Base-by-base conservation (phyloP, 1,140 invertebrate genomes). In the Drosophila albomicans region DNA sequence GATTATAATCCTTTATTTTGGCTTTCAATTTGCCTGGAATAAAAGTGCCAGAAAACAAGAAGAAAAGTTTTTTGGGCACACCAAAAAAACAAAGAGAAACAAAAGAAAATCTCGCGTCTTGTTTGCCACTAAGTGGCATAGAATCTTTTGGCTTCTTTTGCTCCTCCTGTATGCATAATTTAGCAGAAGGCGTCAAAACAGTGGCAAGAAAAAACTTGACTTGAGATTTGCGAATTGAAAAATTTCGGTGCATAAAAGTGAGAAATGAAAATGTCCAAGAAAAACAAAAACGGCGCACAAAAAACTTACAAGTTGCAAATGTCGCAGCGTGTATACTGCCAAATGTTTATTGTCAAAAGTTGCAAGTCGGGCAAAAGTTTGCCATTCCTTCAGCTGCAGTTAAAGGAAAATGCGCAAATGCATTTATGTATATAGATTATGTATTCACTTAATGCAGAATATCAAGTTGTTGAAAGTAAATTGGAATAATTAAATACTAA, bases 301-400 rank as follows among this genome's bases (percentile, higher is more conserved):
- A 65, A 72, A 74, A 69, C 52, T 70, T 64, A 51, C 69, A 63
- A 66, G 57, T 66, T 75, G 56, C 74, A 78, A 82, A 82, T 81
- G 68, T 73, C 74, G 74, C 61, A 74, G 65, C 68, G 70, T 84
- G 62, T 69, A 73, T 41, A 64, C 70, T 62, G 81, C 81, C 74
- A 85, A 85, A 85, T 85, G 78, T 81, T 81, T 85, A 85, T 78
- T 85, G 74, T 81, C 74, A 69, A 67, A 25, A 85, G 57, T 69
- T 74, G 35, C 56, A 59, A 67, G n/a, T 20, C 13, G 1, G 13
- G 54, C 67, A 63, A 61, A 68, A 61, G 49, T 74, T 74, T 67
- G 51, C 28, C 20, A 16, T 43, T 35, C 20, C 35, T 57, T 71
- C 7, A 41, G 69, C 64, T 16, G 35, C 38, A 58, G 52, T 67